phyloP scores from a whole-genome alignment of 2,113 vertebrate species.

The Gambusia affinis region DNA sequence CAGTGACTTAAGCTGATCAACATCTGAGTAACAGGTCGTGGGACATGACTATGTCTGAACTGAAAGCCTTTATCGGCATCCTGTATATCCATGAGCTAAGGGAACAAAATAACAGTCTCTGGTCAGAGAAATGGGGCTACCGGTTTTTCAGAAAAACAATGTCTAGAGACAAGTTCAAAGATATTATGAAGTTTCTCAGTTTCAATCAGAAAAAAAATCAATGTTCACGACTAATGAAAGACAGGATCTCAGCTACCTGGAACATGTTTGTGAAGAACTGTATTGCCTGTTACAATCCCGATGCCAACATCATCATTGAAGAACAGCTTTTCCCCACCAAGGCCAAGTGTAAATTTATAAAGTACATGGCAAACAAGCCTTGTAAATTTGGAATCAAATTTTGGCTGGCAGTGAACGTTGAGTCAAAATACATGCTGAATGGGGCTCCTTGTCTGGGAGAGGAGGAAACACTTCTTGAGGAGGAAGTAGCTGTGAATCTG shows the following conservation, averaged over 20 bases:
- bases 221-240: neutral
- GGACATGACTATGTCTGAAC: neutral
- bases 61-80: slow-evolving; percentile 1
- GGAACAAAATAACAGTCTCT: neutral
- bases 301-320: neutral
- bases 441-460: neutral
- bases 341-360: neutral
- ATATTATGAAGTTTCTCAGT: neutral
- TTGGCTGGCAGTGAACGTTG: neutral
- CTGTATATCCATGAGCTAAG: neutral
- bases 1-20: neutral
- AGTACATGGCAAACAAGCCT: neutral
- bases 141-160: neutral
- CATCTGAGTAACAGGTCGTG: neutral
- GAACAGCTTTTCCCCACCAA: neutral
- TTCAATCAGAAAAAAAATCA: neutral
- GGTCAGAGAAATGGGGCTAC: neutral
- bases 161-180: neutral
- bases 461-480: neutral
- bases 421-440: neutral
- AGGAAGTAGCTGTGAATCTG: neutral
- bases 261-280: neutral
- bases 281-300: neutral
- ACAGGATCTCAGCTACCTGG: neutral
- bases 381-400: neutral